A percentile compares a stretch with the other conserved stretches of the same genome.
These are phyloP conservation scores for Spodoptera picta DNA, from an alignment of 2,888 invertebrate genomes.

Conservation along the genomic window DNA sequence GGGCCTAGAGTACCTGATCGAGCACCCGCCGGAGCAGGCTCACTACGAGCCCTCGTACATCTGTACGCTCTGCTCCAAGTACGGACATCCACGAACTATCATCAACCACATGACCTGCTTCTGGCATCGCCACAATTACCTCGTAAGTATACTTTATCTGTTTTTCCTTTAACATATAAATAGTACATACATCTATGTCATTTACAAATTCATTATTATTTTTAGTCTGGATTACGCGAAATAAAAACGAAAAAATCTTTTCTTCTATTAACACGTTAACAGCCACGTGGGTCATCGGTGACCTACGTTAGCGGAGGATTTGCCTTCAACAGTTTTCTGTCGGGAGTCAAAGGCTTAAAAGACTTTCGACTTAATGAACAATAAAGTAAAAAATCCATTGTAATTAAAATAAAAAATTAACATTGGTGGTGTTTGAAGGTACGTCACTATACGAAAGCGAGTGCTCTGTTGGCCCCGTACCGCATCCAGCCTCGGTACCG, in stretches of 20 bases:
- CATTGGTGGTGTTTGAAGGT: constrained; percentile 70
- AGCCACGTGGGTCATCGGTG: too few relatives aligned
- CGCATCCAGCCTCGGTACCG: constrained; percentile 89
- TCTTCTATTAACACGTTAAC: too few relatives aligned
- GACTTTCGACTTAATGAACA: too few relatives aligned
- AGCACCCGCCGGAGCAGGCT: constrained; percentile 90
- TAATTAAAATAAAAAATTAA: too few relatives aligned
- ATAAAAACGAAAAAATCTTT: too few relatives aligned
- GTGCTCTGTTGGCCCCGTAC: constrained; percentile 89
- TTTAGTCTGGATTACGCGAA: too few relatives aligned
- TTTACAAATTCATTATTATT: not conserved
- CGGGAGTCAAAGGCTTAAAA: too few relatives aligned
- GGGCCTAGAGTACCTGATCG: constrained; percentile 94
- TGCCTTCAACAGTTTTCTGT: too few relatives aligned
- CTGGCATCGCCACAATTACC: constrained; percentile 92
- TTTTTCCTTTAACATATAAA: not conserved
- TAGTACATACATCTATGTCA: too few relatives aligned
- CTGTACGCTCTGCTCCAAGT: constrained; percentile 94
- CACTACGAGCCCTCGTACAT: constrained; percentile 92
- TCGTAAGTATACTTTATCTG: constrained; percentile 81
- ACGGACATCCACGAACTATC: constrained; percentile 93
- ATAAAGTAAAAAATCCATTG: too few relatives aligned
- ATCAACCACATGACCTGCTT: constrained; percentile 93
- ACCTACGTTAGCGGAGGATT: too few relatives aligned
- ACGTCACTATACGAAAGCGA: constrained; percentile 89